Evolutionary conservation across 2,888 invertebrate genomes (phyloP), one percentile per base, ranked within the genome.

Genomic region (Temnothorax rugatulus): DNA sequence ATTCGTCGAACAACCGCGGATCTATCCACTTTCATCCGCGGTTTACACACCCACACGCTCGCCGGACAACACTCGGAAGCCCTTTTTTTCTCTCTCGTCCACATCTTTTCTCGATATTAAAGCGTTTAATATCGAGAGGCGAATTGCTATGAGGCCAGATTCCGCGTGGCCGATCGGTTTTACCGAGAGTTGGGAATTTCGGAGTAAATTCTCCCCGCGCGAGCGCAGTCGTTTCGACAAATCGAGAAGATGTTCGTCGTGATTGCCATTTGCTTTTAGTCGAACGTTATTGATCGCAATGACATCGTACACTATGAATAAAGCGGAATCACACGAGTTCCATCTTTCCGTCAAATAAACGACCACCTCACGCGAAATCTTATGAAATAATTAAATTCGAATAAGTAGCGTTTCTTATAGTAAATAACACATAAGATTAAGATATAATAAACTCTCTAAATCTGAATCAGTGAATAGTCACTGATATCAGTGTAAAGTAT

Each of bases 21-120:
- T 90, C 84, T 90, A 87, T 77, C 90, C 90, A 90, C 87, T 90
- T 90, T 89, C 90, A 86, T 89, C 89, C 90, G 84, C 83, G 87
- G 89, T 89, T 90, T 90, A 86, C 90, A 90, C 83, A 73, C 57
- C 13, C 75, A 52, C 64, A 34, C 34, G 52, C 69, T 59, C 38
- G 52, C 64, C 25, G 9, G 44, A 57, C 21, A 38, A 69, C 52
- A 54, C 21, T 64, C 52, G 77, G 38, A 38, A 77, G 29, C 61
- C 21, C 25, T 59, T 76, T 79, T 66, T 59, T 66, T 59, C 54
- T 41, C 18, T 7, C 15, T 52, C 47, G 15, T 21, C 47, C 79
- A 59, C 79, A 63, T 83, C 76, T 85, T 87, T 89, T 75, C 74
- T 75, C 87, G 88, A 87, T 89, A 88, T 89, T 87, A 87, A 87